Evolutionary conservation across 2,888 invertebrate genomes (phyloP).

Genomic region (Lysandra coridon): DNA sequence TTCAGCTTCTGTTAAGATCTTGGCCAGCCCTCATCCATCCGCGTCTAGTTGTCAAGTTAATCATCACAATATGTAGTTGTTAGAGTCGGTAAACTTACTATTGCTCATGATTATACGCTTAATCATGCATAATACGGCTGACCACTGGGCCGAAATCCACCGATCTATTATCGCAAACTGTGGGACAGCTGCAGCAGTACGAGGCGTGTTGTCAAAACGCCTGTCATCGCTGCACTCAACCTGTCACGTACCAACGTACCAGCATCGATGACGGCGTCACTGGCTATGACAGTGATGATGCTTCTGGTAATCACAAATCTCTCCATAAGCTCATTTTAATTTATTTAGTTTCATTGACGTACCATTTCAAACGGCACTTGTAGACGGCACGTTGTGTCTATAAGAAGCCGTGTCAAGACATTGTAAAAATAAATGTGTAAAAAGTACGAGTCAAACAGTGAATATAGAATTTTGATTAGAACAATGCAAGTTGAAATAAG

Average conservation of each 20-base stretch:
- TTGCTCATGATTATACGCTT: background rate
- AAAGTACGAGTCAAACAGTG: too few relatives aligned
- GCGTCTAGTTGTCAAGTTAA: background rate
- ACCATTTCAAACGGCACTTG: background rate
- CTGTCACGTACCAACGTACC: background rate
- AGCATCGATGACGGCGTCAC: background rate
- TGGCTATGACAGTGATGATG: background rate
- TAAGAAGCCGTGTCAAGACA: too few relatives aligned
- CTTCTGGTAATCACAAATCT: background rate
- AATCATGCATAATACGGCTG: background rate
- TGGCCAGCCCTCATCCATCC: background rate
- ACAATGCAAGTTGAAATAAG: too few relatives aligned
- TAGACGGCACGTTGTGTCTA: too few relatives aligned
- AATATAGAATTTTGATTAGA: too few relatives aligned
- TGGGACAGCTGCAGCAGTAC: background rate
- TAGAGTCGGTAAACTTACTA: too few relatives aligned
- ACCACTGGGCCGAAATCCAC: background rate
- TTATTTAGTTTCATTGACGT: background rate
- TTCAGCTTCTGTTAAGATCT: background rate
- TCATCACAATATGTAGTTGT: too few relatives aligned
- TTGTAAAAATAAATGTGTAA: too few relatives aligned
- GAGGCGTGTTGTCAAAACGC: background rate
- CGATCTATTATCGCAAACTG: background rate
- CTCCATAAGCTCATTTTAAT: background rate
- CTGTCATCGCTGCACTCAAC: background rate